These are phyloP conservation scores for Anthopleura sola DNA, from an alignment of 64 coral and sea anemone species.

Conservation along the genomic window DNA sequence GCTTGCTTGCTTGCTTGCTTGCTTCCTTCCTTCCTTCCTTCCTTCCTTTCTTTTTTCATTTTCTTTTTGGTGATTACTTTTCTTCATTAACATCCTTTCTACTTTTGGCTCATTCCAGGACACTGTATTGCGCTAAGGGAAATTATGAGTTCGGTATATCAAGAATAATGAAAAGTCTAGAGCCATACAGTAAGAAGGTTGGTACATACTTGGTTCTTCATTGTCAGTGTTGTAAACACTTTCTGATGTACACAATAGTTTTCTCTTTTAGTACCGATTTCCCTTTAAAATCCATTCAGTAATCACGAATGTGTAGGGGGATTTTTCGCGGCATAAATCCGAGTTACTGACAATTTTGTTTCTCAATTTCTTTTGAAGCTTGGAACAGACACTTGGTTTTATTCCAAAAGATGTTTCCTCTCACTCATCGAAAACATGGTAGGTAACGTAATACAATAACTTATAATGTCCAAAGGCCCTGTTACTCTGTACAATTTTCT, in stretches of 20 bases:
- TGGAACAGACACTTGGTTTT: slow-evolving; percentile 99
- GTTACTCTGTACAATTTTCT: too few relatives aligned
- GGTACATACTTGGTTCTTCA: background rate
- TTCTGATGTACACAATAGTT: too few relatives aligned
- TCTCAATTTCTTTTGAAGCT: slow-evolving; percentile 43
- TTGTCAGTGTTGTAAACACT: background rate
- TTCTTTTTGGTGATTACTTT: background rate
- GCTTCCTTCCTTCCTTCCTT: too few relatives aligned
- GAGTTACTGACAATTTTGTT: too few relatives aligned
- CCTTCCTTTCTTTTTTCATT: background rate
- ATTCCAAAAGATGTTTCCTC: slow-evolving; percentile 94
- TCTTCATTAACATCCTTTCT: too few relatives aligned
- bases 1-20: too few relatives aligned
- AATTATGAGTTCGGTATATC: slow-evolving; percentile 99
- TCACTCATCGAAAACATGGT: slow-evolving; percentile 95
- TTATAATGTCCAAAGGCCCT: too few relatives aligned
- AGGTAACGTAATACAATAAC: slow-evolving; percentile 37
- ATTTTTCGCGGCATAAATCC: too few relatives aligned
- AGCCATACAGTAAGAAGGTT: slow-evolving; percentile 98
- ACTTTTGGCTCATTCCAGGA: slow-evolving; percentile 35
- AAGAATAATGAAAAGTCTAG: slow-evolving; percentile 95
- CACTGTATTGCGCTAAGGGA: slow-evolving; percentile 89
- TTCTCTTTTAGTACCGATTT: too few relatives aligned
- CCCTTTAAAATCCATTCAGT: too few relatives aligned
- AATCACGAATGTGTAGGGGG: too few relatives aligned